These are phyloP conservation scores for Ferrisia virgata DNA, from an alignment of 2,888 invertebrate genomes.

Conservation along the genomic window DNA sequence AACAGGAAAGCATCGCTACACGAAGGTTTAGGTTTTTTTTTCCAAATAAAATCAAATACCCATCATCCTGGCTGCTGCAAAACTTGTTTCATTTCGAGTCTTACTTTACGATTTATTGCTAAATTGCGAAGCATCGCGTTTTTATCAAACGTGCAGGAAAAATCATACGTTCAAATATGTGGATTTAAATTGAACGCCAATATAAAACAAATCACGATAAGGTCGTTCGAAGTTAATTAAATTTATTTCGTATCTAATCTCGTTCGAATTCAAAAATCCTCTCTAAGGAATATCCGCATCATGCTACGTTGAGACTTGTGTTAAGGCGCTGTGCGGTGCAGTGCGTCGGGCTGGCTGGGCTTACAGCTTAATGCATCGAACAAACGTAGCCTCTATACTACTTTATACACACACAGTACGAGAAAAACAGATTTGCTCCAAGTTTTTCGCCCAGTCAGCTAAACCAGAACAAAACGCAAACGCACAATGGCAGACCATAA, in stretches of 20 bases:
- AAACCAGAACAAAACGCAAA: neutral
- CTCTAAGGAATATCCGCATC: neutral
- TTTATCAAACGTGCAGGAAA: too few relatives aligned
- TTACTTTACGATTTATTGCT: too few relatives aligned
- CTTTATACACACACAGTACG: neutral
- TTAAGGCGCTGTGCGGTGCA: too few relatives aligned
- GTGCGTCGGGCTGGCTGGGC: too few relatives aligned
- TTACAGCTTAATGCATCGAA: neutral
- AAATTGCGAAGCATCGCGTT: too few relatives aligned
- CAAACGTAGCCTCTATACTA: neutral
- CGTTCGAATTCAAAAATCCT: neutral
- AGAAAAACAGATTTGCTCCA: slow-evolving; percentile 4
- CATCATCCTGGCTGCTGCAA: too few relatives aligned
- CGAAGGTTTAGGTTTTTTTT: too few relatives aligned
- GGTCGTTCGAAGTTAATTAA: neutral
- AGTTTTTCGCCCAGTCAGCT: neutral
- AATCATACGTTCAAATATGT: neutral
- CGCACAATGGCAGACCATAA: neutral
- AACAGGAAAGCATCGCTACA: too few relatives aligned
- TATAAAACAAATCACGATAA: neutral
- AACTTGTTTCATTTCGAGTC: too few relatives aligned
- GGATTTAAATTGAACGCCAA: neutral
- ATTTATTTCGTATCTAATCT: neutral
- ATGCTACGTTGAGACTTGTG: too few relatives aligned
- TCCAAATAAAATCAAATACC: too few relatives aligned